Evolutionary conservation across 1,140 invertebrate genomes (phyloP).

Genomic region (Hydropsyche tenuis): DNA sequence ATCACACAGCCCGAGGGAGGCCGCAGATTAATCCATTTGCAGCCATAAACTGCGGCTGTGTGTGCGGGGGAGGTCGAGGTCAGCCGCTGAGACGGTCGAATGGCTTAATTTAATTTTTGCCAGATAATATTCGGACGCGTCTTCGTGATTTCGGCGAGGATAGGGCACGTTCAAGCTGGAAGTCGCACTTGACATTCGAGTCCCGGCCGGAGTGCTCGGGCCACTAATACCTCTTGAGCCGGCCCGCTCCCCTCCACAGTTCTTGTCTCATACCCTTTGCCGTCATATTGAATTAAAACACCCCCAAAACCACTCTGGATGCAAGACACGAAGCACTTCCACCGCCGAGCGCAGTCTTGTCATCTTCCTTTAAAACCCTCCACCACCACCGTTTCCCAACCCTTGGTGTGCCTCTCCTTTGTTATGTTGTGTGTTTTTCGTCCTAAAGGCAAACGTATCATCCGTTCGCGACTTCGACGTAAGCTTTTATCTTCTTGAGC

Average conservation of each 20-base stretch:
- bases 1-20: neutral
- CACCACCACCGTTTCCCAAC: neutral
- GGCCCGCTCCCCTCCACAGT: neutral
- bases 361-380: conserved; percentile 4
- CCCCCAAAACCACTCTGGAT: conserved; percentile 7
- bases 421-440: too few species aligned
- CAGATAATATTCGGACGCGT: neutral
- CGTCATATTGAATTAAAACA: conserved; percentile 33
- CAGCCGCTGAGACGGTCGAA: neutral
- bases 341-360: neutral
- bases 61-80: neutral
- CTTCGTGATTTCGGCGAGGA: neutral
- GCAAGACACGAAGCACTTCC: conserved; percentile 21
- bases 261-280: neutral
- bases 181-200: conserved; percentile 34
- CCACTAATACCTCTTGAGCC: conserved; percentile 33
- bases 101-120: too few species aligned
- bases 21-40: conserved; percentile 9
- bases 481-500: too few species aligned
- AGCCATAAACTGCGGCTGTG: neutral
- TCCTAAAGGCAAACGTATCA: too few species aligned
- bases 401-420: too few species aligned
- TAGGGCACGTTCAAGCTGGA: conserved; percentile 23
- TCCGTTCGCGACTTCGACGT: too few species aligned
- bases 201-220: conserved; percentile 1